Evolutionary conservation across 1,140 invertebrate genomes (phyloP).

Genomic region (Pogonomyrmex californicus): DNA sequence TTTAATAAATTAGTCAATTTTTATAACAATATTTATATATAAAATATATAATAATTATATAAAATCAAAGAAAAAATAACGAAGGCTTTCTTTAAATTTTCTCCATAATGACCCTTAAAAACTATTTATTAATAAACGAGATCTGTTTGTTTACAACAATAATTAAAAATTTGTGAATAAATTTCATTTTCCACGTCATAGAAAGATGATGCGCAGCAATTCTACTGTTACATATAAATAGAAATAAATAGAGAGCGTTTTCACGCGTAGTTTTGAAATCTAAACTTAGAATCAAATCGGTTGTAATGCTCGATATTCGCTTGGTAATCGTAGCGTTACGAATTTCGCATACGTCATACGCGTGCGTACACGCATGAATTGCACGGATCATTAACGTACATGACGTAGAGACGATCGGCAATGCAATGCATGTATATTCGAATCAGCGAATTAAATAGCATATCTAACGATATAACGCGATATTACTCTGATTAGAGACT

Average conservation of each 20-base stretch:
- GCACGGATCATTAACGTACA: slow-evolving; percentile 13
- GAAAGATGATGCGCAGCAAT: neutral
- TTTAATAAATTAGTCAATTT: neutral
- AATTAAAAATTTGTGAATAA: neutral
- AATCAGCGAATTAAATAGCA: slow-evolving; percentile 35
- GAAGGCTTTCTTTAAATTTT: neutral
- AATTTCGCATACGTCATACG: neutral
- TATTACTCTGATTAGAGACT: slow-evolving; percentile 30
- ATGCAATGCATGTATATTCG: slow-evolving; percentile 3
- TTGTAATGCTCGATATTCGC: neutral
- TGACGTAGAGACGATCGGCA: slow-evolving; percentile 19
- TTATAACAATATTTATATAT: neutral
- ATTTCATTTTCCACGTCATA: neutral
- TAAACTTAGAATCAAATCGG: neutral
- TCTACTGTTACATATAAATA: neutral
- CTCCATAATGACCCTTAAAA: neutral
- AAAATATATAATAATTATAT: neutral
- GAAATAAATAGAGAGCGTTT: slow-evolving; percentile 7
- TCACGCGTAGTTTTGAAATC: neutral
- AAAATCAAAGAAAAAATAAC: neutral
- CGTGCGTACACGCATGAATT: slow-evolving; percentile 13
- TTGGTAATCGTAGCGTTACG: slow-evolving; percentile 5
- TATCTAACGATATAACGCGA: slow-evolving; percentile 60
- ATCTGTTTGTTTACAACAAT: neutral
- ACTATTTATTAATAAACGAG: neutral